Evolutionary conservation across 30 jellyfish, hydroid and myxozoan genomes (phyloP), one percentile per base, ranked within the genome.

Genomic region (Sanderia malayensis): DNA sequence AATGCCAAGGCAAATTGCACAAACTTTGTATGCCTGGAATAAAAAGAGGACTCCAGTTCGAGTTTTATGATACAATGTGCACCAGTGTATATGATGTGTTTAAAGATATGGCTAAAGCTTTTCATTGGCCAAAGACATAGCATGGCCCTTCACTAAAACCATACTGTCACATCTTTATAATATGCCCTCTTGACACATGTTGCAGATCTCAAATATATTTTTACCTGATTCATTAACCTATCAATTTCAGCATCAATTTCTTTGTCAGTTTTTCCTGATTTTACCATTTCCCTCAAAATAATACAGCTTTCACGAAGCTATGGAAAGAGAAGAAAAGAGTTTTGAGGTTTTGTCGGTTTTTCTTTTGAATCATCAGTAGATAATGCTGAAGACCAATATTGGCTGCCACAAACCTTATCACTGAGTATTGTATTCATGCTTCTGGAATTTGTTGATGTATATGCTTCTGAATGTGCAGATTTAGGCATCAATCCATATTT

Each of bases 401-500:
- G n/a, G n/a, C n/a, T n/a, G n/a, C n/a, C n/a, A 13, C 52, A 37
- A 37, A 80, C 92, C 83, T 80, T 80, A n/a, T 67, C 21, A 37
- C 67, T 80, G 45, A 80, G 24, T 13, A 80, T 57, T 29, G 68
- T 44, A 52, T 25, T 58, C 78, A 80, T 52, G n/a, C 41, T 64
- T 31, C 77, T 66, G 19, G 84, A 53, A 61, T 37, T 68, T 17
- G 92, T 63, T n/a, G 92, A 80, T 31, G 71, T 55, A 30, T 21
- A 80, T 28, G 92, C 84, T 28, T 80, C 92, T 7, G 84, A 57
- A 45, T 31, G 67, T 7, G 44, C 72, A 25, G 84, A 30, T 27
- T 80, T 80, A 22, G 92, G 92, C 92, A 80, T 80, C 34, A 80
- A 47, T 4, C 92, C 92, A 80, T 80, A 80, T 44, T 80, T 80